Evolutionary conservation across 1,140 invertebrate species (phyloP).

Genomic region (Leptinotarsa lineolata): DNA sequence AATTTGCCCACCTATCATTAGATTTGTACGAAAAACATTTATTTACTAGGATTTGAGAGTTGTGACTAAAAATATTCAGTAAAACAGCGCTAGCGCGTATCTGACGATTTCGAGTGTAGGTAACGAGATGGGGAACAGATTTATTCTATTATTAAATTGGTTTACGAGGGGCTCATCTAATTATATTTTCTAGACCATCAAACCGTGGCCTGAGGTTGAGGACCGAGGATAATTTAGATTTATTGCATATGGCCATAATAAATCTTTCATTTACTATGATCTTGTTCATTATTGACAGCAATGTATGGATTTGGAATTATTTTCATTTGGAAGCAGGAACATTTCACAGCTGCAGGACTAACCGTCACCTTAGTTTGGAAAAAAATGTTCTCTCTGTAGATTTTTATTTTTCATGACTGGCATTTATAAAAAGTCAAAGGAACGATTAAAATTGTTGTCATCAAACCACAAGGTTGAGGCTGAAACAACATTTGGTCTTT

Average conservation of each 20-base stretch:
- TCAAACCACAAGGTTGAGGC: too few relatives aligned
- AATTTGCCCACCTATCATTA: background rate
- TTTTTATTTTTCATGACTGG: too few relatives aligned
- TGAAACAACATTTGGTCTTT: too few relatives aligned
- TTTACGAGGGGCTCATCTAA: background rate
- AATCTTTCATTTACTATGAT: background rate
- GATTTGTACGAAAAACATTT: background rate
- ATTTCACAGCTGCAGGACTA: too few relatives aligned
- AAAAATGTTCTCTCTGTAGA: too few relatives aligned
- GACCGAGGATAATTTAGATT: background rate
- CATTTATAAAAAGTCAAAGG: too few relatives aligned
- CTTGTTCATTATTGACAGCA: too few relatives aligned
- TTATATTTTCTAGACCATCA: background rate
- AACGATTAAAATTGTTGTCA: too few relatives aligned
- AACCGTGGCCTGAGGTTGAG: constrained; percentile 1
- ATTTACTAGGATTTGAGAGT: background rate
- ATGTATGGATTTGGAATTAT: too few relatives aligned
- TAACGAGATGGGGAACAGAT: background rate
- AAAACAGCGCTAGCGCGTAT: background rate
- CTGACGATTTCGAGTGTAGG: background rate
- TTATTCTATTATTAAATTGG: constrained; percentile 9
- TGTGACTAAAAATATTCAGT: background rate
- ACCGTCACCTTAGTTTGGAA: too few relatives aligned
- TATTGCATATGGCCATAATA: background rate
- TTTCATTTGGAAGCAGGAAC: too few relatives aligned